Evolutionary conservation across 2,797 vertebrate genomes (phyloP).

Genomic region (Sebastes melanostomus): DNA sequence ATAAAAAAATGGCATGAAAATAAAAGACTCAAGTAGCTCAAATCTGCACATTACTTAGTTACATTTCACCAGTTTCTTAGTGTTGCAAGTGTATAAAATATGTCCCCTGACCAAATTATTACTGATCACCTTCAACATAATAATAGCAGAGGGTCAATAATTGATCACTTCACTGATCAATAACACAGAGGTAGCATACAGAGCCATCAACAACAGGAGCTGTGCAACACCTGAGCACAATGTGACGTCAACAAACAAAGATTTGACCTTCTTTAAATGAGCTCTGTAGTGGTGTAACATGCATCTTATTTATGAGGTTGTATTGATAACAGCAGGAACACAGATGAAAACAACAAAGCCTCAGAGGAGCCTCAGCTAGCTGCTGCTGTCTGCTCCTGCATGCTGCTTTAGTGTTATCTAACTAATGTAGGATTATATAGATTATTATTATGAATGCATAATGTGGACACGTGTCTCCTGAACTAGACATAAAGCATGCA

Average conservation of each 20-base stretch:
- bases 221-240: slow-evolving; percentile 47
- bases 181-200: background rate
- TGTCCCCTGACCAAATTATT: background rate
- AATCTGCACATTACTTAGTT: background rate
- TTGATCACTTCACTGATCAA: background rate
- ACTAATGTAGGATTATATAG: background rate
- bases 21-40: background rate
- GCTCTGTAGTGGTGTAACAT: rapidly evolving
- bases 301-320: rapidly evolving
- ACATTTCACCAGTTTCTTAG: background rate
- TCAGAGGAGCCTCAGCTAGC: slow-evolving; percentile 22
- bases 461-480: no score
- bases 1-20: background rate
- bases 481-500: no score
- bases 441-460: no score
- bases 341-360: slow-evolving; percentile 49
- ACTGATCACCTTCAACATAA: background rate
- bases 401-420: slow-evolving; percentile 49
- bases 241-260: no score
- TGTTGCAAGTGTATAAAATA: background rate
- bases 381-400: slow-evolving; percentile 52
- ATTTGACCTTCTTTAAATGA: rapidly evolving
- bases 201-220: background rate
- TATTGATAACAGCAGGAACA: background rate
- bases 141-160: background rate